Evolutionary conservation across 2,113 vertebrate genomes (phyloP).

Genomic region (Mohoua ochrocephala): DNA sequence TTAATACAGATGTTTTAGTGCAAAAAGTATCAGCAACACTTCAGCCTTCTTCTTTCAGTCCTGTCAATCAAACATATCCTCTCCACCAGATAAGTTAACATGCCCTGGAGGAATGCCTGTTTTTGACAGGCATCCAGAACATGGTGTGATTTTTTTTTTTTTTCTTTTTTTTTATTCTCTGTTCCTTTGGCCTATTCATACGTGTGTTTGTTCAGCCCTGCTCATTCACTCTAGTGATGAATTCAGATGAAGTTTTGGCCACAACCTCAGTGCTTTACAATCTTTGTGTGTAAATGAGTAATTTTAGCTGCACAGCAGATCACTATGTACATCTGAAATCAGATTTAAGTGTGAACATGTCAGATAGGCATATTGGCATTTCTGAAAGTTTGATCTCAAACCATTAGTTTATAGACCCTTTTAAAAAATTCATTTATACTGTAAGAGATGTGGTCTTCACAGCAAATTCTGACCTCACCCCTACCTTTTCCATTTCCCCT

Average conservation of each 20-base stretch:
- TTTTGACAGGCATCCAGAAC: conserved; percentile 40
- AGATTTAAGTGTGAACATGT: background rate
- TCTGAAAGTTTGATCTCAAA: background rate
- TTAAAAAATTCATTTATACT: background rate
- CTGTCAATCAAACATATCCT: conserved; percentile 34
- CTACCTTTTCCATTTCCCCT: background rate
- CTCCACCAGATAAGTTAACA: conserved; percentile 18
- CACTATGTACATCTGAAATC: background rate
- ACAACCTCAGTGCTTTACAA: background rate
- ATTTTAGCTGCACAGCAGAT: background rate
- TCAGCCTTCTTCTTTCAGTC: conserved; percentile 47
- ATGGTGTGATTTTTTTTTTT: background rate
- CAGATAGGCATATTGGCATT: background rate
- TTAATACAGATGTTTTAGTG: conserved; percentile 55
- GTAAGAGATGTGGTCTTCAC: background rate
- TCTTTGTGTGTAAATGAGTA: background rate
- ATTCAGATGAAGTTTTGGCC: background rate
- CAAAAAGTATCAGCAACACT: conserved; percentile 44
- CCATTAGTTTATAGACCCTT: background rate
- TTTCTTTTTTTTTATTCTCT: background rate
- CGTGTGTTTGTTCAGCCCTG: background rate
- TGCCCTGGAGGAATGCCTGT: conserved; percentile 21
- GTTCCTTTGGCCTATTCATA: conserved; percentile 25
- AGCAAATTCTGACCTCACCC: background rate
- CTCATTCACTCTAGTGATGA: background rate